These are phyloP conservation scores for Otolemur garnettii DNA, from an alignment of 2,113 vertebrate species.

Conservation along the genomic window DNA sequence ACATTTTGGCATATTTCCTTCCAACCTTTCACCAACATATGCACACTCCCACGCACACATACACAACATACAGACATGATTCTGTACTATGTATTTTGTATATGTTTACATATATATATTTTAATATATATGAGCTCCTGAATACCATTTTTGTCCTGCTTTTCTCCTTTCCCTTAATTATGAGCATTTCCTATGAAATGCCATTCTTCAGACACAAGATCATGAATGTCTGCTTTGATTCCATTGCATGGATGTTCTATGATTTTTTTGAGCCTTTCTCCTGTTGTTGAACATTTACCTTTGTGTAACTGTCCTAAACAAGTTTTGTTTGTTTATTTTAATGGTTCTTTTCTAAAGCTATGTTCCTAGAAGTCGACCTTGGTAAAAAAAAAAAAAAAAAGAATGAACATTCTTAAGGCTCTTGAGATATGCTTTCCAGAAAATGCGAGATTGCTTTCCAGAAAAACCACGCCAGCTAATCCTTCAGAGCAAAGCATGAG, in stretches of 20 bases:
- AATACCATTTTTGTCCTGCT: not conserved
- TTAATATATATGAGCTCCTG: not conserved
- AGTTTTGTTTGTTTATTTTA: not conserved
- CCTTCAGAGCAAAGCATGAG: not conserved
- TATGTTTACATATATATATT: not conserved
- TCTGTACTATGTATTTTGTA: not conserved
- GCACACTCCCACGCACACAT: no score
- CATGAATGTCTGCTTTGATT: not conserved
- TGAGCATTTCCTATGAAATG: not conserved
- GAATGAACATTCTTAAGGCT: not conserved
- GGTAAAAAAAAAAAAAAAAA: no score
- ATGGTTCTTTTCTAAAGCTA: not conserved
- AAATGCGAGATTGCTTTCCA: not conserved
- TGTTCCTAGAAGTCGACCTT: not conserved
- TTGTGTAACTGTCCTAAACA: not conserved
- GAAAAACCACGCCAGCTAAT: not conserved
- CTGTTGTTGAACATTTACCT: not conserved
- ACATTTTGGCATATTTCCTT: constrained; percentile 16
- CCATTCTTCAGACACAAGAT: not conserved
- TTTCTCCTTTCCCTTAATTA: not conserved
- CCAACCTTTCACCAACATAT: not conserved
- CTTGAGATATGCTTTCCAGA: not conserved
- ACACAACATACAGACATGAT: not conserved
- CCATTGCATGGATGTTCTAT: not conserved
- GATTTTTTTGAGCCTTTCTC: not conserved